Evolutionary conservation across 1,140 invertebrate genomes (phyloP).

Genomic region (Sitobion miscanthi): DNA sequence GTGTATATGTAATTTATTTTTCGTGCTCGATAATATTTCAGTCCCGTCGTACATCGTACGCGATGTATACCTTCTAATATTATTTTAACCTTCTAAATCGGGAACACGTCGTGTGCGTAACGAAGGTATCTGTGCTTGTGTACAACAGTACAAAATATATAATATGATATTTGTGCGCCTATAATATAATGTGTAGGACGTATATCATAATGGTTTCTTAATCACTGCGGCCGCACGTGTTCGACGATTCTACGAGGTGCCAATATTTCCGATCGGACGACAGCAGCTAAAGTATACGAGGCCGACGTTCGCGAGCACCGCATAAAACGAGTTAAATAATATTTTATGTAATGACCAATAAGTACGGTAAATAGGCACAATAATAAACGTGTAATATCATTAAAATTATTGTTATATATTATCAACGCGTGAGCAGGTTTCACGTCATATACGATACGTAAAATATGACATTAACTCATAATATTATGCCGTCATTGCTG

Average conservation of each 20-base stretch:
- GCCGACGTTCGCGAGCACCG: background rate
- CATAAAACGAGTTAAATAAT: no score
- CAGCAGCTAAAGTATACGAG: background rate
- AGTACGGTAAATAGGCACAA: no score
- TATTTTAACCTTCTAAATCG: background rate
- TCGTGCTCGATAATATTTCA: background rate
- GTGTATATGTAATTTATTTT: conserved; percentile 8
- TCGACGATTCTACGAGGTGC: background rate
- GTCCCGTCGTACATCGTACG: background rate
- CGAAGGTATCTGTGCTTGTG: background rate
- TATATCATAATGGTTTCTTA: background rate
- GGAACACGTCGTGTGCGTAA: conserved; percentile 11
- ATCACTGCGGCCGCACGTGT: background rate
- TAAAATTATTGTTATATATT: no score
- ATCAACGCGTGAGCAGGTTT: no score
- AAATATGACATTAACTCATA: no score
- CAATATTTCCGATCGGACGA: background rate
- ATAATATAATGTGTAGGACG: background rate
- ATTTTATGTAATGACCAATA: no score
- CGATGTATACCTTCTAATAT: background rate
- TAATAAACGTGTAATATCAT: no score
- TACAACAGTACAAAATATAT: background rate
- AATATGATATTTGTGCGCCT: background rate
- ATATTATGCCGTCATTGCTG: no score
- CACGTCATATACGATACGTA: no score